phyloP scores from a whole-genome alignment of 2,797 vertebrate genomes.

The Myotis vivesi region DNA sequence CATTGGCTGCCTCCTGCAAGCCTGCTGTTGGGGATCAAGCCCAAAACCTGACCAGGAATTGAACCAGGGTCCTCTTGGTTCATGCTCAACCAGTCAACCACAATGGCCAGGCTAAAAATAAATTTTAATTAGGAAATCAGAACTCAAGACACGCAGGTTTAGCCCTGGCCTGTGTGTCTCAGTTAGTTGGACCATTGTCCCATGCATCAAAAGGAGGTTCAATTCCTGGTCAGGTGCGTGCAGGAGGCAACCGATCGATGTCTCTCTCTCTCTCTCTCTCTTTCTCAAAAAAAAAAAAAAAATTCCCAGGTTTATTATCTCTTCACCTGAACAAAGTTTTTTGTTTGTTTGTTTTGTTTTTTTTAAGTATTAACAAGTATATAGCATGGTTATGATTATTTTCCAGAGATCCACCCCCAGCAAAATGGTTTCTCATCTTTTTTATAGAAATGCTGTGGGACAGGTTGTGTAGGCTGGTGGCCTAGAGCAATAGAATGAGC shows the following conservation, averaged over 20 bases:
- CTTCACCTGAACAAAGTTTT: not conserved
- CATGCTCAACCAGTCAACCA: no score
- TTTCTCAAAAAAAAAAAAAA: not conserved
- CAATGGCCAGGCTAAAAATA: not conserved
- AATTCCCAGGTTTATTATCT: not conserved
- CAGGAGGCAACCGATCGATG: no score
- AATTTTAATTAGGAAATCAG: conserved; percentile 8
- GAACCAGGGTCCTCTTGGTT: no score
- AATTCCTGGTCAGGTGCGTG: not conserved
- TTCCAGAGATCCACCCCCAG: not conserved
- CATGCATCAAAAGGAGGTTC: not conserved
- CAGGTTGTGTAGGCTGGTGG: not conserved
- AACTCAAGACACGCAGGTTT: not conserved
- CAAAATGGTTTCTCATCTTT: not conserved
- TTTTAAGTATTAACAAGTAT: not conserved
- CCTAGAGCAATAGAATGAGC: not conserved
- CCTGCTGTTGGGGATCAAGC: no score
- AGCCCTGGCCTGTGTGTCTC: not conserved
- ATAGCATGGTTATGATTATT: not conserved
- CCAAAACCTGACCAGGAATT: no score
- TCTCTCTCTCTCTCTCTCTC: no score
- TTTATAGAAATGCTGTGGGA: not conserved
- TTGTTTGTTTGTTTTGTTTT: not conserved
- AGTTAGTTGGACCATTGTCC: not conserved
- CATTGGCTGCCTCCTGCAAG: no score